A percentile compares a stretch with the other conserved stretches of the same genome.
phyloP scores from a whole-genome alignment of 2,888 invertebrate species.

The Chydorus sphaericus region DNA sequence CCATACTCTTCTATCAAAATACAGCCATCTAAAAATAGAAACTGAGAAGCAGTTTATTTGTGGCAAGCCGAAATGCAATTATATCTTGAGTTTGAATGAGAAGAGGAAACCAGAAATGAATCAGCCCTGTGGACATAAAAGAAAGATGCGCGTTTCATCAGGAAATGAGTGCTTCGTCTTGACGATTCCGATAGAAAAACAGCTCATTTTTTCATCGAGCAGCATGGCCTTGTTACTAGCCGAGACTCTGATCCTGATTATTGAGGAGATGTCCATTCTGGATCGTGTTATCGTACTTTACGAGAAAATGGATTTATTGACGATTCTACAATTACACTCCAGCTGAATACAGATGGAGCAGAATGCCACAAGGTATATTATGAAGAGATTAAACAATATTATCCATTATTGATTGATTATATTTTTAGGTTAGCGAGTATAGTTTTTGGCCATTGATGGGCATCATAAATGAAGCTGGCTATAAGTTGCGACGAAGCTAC shows the following conservation, averaged over 20 bases:
- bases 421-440: neutral
- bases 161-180: neutral
- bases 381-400: too few relatives aligned
- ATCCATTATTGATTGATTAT: too few relatives aligned
- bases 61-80: neutral
- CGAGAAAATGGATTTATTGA: neutral
- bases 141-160: neutral
- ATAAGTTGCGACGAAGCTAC: neutral
- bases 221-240: neutral
- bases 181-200: neutral
- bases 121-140: neutral
- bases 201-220: neutral
- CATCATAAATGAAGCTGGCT: neutral
- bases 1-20: neutral
- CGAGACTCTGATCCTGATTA: neutral
- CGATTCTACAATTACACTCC: neutral
- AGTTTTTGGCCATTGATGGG: neutral
- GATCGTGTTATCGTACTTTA: neutral
- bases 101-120: neutral
- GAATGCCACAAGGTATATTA: too few relatives aligned
- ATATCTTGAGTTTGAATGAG: too few relatives aligned
- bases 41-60: neutral
- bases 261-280: neutral
- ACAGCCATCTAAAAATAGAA: neutral
- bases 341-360: neutral